Percentiles rank a stretch among this genome's conserved stretches.
Conservation (phyloP, 1,140 invertebrate genomes). For the Zaprionus gabonicus region DNA sequence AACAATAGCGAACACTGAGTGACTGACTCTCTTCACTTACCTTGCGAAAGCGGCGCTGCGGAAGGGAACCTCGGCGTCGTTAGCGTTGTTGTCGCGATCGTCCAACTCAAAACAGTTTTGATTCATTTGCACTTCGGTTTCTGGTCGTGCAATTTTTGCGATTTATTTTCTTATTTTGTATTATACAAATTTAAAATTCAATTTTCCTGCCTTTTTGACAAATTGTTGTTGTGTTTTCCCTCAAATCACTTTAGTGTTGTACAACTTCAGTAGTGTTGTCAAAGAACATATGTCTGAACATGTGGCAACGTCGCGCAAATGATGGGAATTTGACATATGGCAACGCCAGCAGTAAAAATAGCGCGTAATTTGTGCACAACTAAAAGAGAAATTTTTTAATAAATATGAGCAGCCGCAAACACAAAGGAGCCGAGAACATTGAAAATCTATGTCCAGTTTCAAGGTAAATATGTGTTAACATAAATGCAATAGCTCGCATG, state of each 20-base stretch:
- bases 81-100: slow-evolving; percentile 29
- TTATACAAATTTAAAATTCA: background rate
- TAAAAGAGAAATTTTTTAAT: slow-evolving; percentile 44
- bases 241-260: slow-evolving; percentile 27
- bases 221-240: slow-evolving; percentile 47
- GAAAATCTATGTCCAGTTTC: slow-evolving; percentile 79
- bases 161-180: slow-evolving; percentile 4
- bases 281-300: background rate
- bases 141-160: slow-evolving; percentile 11
- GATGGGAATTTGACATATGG: slow-evolving; percentile 22
- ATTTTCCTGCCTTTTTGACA: slow-evolving; percentile 32
- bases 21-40: slow-evolving; percentile 10
- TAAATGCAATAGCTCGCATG: background rate
- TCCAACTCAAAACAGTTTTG: slow-evolving; percentile 16
- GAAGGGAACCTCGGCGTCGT: slow-evolving; percentile 22
- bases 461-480: slow-evolving; percentile 58
- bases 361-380: slow-evolving; percentile 69
- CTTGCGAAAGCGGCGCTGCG: slow-evolving; percentile 33
- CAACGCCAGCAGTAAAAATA: slow-evolving; percentile 55
- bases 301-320: slow-evolving; percentile 16
- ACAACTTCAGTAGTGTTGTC: slow-evolving; percentile 1
- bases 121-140: slow-evolving; percentile 32
- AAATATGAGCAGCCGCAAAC: slow-evolving; percentile 79
- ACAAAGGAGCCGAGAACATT: slow-evolving; percentile 72
- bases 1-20: slow-evolving; percentile 27